Evolutionary conservation across 1,140 invertebrate genomes (phyloP).

Genomic region (Apocrypta bakeri): DNA sequence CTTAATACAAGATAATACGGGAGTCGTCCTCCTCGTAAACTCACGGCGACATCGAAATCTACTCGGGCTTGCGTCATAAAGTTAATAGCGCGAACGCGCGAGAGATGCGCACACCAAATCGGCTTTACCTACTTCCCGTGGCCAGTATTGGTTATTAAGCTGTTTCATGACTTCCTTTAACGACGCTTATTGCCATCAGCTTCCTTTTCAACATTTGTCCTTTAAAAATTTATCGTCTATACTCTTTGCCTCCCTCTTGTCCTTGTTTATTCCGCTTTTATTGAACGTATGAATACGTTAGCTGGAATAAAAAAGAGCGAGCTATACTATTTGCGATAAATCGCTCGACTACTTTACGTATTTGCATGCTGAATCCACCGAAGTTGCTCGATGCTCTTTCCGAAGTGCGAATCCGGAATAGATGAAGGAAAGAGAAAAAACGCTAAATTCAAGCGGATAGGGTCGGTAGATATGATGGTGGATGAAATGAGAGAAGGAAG

Average conservation of each 20-base stretch:
- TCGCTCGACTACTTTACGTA: neutral
- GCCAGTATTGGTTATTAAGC: conserved; percentile 32
- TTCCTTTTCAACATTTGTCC: neutral
- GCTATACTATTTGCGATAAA: neutral
- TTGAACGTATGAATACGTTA: neutral
- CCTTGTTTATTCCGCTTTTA: too few species aligned
- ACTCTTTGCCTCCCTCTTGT: too few species aligned
- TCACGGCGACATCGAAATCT: conserved; percentile 51
- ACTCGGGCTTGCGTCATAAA: conserved; percentile 49
- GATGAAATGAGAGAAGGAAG: conserved; percentile 4
- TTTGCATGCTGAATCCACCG: neutral
- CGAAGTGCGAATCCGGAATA: conserved; percentile 4
- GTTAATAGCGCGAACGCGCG: conserved; percentile 37
- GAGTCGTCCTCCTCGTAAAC: conserved; percentile 45
- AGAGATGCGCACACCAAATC: conserved; percentile 4
- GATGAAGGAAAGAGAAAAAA: conserved; percentile 8
- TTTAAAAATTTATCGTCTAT: neutral
- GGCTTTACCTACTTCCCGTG: conserved; percentile 16
- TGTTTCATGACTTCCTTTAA: neutral
- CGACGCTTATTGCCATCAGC: neutral
- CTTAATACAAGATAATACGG: conserved; percentile 50
- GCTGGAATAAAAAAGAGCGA: neutral
- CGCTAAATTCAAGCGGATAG: neutral
- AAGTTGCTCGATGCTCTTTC: conserved; percentile 17
- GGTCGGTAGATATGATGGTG: neutral